Evolutionary conservation across 2,888 invertebrate species (phyloP), one percentile per base, ranked within the genome.

Genomic region (Rhopalosiphum nymphaeae): DNA sequence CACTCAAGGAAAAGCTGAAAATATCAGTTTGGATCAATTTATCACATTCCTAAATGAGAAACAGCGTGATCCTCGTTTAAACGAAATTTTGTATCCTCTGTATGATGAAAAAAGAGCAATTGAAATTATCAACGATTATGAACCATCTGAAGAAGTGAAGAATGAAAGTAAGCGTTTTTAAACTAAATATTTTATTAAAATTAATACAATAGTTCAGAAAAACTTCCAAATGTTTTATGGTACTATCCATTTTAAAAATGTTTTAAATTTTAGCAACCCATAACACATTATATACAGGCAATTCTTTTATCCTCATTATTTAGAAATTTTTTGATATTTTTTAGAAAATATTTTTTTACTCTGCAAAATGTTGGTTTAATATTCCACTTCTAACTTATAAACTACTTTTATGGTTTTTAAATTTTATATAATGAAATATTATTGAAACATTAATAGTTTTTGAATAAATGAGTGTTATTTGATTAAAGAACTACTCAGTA

Each of bases 11-110:
- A 98, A 98, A 96, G 97, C 98, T 26, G 98, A 99, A 95, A 97
- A 97, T 95, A 98, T 99, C 95, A 98, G 97, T 95, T 95, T 98
- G 95, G 97, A 97, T 3, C 98, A 99, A 96, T 97, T 99, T 95
- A 98, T 99, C 93, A 97, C 97, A 95, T 99, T 99, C 96, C 96
- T 99, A 95, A 99, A 99, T 96, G 99, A 99, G 96, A 99, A 99
- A 96, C 99, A 99, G 96, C 97, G 99, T 94, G 99, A 99, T 96
- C 99, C 99, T 10, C 97, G 99, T 61, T 97, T 99, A 95, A 99
- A 99, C 96, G 99, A 99, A 97, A 99, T 99, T 96, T 97, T 99
- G 91, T 99, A 98, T 96, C 99, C 99, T 5, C 97, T 99, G 95
- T 99, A 99, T 96, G 99, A 99, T 95, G 98, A 98, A 95, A 98